Base-by-base conservation (phyloP, 2,888 invertebrate species). In the Eurois occulta region DNA sequence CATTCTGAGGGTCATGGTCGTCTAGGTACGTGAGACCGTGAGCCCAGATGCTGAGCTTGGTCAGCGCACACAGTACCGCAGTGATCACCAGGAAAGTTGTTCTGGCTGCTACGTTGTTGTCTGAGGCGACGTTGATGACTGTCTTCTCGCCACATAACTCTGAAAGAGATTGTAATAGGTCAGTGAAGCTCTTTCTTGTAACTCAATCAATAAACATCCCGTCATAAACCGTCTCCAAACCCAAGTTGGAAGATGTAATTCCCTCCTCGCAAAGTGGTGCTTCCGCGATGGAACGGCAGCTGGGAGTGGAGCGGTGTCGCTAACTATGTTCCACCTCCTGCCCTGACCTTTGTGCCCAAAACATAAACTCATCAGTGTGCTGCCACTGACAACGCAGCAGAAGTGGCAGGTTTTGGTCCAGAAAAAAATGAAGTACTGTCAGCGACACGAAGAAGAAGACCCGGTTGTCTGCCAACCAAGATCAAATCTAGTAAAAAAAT, bases 21-120 rank as follows among this genome's bases (percentile, higher is more conserved):
- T 96, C 96, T 28, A 96, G 86, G 69, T 94, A 95, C 0, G 95
- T 95, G 21, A 95, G 89, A 0, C 96, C 96, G 46, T 96, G 96
- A 0, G 95, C 92, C 94, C 95, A 96, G 18, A 96, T 91, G 88
- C 95, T 94, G 88, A 95, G 88, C 87, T 94, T 94, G 6, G 94
- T 91, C 0, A 96, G 83, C 0, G 91, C 87, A 79, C 95, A 94
- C 41, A 94, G 80, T 0, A 93, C 62, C 0, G 92, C 93, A 0
- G 95, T 94, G 58, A 92, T 72, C 28, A 95, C 86, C 60, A 96
- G 91, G 73, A 93, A 81, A 0, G 87, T 83, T 0, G 90, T 90
- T 24, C 94, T 90, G 0, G 91, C 81, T 0, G 83, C 80, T 21
- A 82, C 66, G 73, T 86, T 81, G 68, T 78, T 64, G 13, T 89